phyloP scores from a whole-genome alignment of 2,797 vertebrate species.

The Syndactyla subalaris region DNA sequence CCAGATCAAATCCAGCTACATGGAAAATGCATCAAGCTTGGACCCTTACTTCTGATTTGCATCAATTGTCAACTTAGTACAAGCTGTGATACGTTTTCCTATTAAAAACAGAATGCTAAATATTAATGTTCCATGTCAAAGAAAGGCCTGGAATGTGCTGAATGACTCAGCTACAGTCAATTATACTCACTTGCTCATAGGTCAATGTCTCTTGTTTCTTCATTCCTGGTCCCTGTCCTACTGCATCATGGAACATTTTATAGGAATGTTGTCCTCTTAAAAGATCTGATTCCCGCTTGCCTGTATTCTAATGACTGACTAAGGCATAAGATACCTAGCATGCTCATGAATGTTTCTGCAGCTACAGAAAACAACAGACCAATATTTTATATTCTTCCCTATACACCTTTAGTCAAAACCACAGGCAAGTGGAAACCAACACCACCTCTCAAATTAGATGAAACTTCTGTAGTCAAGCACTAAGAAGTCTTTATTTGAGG shows the following conservation, averaged over 20 bases:
- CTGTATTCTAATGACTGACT: neutral
- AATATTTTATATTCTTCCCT: neutral
- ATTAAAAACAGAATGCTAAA: neutral
- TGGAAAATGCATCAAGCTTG: neutral
- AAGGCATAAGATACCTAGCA: neutral
- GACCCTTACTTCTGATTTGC: neutral
- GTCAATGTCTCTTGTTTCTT: neutral
- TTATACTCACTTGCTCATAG: neutral
- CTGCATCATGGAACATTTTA: neutral
- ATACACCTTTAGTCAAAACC: neutral
- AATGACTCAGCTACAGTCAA: neutral
- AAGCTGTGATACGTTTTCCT: neutral
- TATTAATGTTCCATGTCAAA: neutral
- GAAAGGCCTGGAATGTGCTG: neutral
- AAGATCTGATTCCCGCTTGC: rapidly evolving
- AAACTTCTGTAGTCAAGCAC: neutral
- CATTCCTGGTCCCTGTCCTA: neutral
- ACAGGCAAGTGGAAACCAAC: neutral
- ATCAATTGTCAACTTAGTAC: neutral
- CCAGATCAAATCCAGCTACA: neutral
- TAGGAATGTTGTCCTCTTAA: neutral
- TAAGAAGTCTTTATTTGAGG: neutral
- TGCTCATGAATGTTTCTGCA: neutral
- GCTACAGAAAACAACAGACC: neutral
- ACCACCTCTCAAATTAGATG: neutral